phyloP scores from a whole-genome alignment of 2,888 invertebrate genomes.

The Pristionchus entomophagus region DNA sequence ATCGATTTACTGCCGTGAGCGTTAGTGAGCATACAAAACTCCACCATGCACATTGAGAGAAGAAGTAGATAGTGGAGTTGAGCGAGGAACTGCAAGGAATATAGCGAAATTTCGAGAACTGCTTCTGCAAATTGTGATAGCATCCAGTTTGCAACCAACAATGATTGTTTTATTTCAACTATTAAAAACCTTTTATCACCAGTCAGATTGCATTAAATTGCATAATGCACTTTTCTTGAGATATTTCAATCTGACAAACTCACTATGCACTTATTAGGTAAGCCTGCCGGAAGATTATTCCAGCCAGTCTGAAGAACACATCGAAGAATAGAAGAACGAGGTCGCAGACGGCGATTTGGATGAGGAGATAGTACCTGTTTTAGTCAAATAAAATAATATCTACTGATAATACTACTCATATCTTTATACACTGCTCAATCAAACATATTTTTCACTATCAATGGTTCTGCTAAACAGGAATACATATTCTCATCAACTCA shows the following conservation, averaged over 20 bases:
- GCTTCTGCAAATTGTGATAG: too few species aligned
- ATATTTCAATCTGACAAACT: not conserved
- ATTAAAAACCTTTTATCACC: not conserved
- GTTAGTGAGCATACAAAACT: not conserved
- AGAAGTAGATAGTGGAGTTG: not conserved
- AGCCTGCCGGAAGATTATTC: not conserved
- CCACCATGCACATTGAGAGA: not conserved
- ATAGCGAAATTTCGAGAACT: too few species aligned
- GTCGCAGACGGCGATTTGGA: not conserved
- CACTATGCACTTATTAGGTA: not conserved
- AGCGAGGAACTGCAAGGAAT: not conserved
- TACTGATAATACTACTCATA: not conserved
- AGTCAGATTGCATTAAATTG: not conserved
- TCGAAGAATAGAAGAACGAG: not conserved
- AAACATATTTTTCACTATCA: too few species aligned
- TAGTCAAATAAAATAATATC: not conserved
- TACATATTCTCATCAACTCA: not conserved
- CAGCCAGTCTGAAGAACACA: not conserved
- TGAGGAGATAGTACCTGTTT: conserved; percentile 12
- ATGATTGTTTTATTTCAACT: too few species aligned
- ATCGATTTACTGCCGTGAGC: not conserved
- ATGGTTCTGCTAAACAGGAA: not conserved
- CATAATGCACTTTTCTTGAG: not conserved
- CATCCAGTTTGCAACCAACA: too few species aligned
- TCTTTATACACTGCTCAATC: too few species aligned